Evolutionary conservation across 2,113 vertebrate genomes (phyloP), one percentile per base, ranked within the genome.

Genomic region (Oreochromis tanganicae): DNA sequence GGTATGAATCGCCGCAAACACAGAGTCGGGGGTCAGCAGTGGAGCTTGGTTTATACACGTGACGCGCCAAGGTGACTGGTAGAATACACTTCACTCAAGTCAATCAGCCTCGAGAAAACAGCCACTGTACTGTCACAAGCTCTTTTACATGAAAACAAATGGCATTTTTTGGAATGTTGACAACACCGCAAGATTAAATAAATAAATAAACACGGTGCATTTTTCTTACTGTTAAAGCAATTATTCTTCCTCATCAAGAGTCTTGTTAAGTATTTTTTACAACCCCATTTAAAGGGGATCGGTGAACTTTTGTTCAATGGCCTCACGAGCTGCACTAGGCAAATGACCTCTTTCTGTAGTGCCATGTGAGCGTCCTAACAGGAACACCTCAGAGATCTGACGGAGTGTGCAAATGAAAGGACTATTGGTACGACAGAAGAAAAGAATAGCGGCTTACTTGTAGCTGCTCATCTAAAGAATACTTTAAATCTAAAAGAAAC

Each of bases 331-430:
- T 12, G 61, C 68, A 38, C 90, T 68, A 90, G 83, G 83, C 80
- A 83, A 94, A 87, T 56, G 87, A 90, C 86, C 88, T 88, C 63
- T 85, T 85, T 92, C 82, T 87, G 85, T 29, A 54, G 48, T 5
- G 73, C 86, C 68, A 79, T 91, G 89, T 68, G 89, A 93, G 73
- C 36, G 57, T 84, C 87, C 81, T 55, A n/a, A 87, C 92, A 85
- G 87, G 87, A 92, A 94, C 89, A 92, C 87, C 90, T 93, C 92
- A 78, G 84, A 93, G 91, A 90, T 92, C 85, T 90, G 88, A 87
- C 83, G 34, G 85, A 89, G 92, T 81, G 89, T 92, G 88, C 86
- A 32, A 88, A 84, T 91, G 90, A 94, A 91, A 89, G 87, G 84
- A 75, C 81, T 29, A 36, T 41, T 88, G 87, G 66, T 85, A 13